Evolutionary conservation across 2,888 invertebrate genomes (phyloP), one percentile per base, ranked within the genome.

Genomic region (Pheosia gnoma): DNA sequence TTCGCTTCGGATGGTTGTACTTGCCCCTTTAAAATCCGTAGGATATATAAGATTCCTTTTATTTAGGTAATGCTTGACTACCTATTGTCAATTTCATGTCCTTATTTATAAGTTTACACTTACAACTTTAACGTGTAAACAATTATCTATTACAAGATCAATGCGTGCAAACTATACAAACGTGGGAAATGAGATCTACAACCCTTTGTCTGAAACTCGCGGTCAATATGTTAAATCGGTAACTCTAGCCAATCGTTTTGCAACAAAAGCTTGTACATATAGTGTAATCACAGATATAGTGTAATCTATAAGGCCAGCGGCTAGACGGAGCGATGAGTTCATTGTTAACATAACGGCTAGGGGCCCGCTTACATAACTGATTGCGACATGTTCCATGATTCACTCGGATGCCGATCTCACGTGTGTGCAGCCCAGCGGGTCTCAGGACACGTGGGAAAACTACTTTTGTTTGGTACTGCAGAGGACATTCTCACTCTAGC

Each of bases 341-440:
- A 55, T 39, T 55, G 39, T 37, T 37, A 10, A 37, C 53, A 53
- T 13, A 39, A 5, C 39, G 55, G 25, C 25, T 25, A 11, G 47
- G n/a, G 37, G 53, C 53, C 10, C 37, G 36, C n/a, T 55, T 55
- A 55, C 39, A 36, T 55, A 55, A 55, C 55, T 36, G 52, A 55
- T 55, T 55, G 55, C 55, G 8, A 39, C 55, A 53, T 55, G n/a
- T 8, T 6, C 8, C 13, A n/a, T 55, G 55, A 55, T 3, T 55
- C 55, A 55, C 55, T 55, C 25, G 51, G 25, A 25, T 25, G 51
- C 25, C 51, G 51, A 7, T 25, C 25, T 25, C 51, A 47, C 47
- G 51, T 7, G 51, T 25, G 51, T 4, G 4, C 47, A 10, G 6
- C 13, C 8, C 25, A 25, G 7, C 25, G 51, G 25, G 51, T 47